Conservation (phyloP, 2,113 vertebrate genomes). For the Notothenia rossii region DNA sequence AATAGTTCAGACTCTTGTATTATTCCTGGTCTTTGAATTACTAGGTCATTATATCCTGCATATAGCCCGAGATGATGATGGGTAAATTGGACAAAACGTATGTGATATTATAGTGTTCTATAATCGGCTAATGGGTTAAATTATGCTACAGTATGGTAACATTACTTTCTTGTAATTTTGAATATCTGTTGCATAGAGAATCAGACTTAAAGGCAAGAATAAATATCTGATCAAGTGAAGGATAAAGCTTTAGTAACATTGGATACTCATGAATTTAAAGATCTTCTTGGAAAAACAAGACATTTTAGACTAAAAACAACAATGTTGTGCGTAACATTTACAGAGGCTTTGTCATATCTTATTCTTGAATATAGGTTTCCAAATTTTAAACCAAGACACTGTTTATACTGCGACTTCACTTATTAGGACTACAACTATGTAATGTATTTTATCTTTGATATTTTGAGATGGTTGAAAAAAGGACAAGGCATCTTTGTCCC, state of each 20-base stretch:
- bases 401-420: neutral
- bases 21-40: constrained; percentile 22
- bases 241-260: neutral
- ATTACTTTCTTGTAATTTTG: neutral
- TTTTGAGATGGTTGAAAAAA: too few species aligned
- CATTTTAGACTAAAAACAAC: neutral
- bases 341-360: neutral
- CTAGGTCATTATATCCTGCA: neutral
- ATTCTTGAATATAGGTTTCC: neutral
- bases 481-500: too few species aligned
- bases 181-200: neutral
- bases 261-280: neutral
- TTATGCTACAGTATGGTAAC: neutral
- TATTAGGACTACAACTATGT: too few species aligned
- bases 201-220: neutral
- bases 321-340: too few species aligned
- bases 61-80: constrained; percentile 4
- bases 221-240: neutral
- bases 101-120: constrained; percentile 5
- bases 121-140: constrained; percentile 14
- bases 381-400: neutral
- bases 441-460: too few species aligned
- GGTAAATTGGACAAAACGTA: constrained; percentile 28
- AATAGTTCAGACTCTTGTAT: constrained; percentile 20
- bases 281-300: neutral